phyloP scores from a whole-genome alignment of 2,888 invertebrate species.

The Nezara viridula region DNA sequence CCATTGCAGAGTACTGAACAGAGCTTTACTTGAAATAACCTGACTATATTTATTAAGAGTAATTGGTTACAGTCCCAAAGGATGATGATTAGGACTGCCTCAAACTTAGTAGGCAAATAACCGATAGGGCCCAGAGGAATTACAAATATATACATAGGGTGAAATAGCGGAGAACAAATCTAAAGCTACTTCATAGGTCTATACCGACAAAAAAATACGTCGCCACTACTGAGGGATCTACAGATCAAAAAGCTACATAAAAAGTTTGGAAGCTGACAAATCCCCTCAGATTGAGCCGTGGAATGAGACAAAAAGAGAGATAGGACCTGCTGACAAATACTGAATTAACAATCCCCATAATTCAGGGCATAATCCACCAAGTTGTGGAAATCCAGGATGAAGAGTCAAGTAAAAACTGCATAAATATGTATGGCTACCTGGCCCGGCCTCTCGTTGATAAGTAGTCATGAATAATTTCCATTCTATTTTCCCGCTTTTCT shows the following conservation, averaged over 20 bases:
- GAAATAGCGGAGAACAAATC: too few species aligned
- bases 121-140: neutral
- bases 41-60: neutral
- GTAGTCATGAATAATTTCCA: constrained; percentile 37
- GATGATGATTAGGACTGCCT: neutral
- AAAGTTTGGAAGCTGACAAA: neutral
- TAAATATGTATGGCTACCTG: constrained; percentile 46
- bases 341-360: constrained; percentile 40
- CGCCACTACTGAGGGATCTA: neutral
- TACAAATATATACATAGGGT: too few species aligned
- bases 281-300: neutral
- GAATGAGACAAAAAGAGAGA: constrained; percentile 1
- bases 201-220: neutral
- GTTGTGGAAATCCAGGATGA: constrained; percentile 46
- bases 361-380: constrained; percentile 24
- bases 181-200: too few species aligned
- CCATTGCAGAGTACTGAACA: neutral
- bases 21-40: neutral
- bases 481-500: constrained; percentile 19
- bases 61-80: neutral
- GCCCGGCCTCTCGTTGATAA: neutral
- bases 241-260: neutral
- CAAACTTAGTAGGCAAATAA: neutral
- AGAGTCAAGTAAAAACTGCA: constrained; percentile 35
- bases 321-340: neutral